Evolutionary conservation across 1,140 invertebrate genomes (phyloP).

Genomic region (Cotesia chilonis): DNA sequence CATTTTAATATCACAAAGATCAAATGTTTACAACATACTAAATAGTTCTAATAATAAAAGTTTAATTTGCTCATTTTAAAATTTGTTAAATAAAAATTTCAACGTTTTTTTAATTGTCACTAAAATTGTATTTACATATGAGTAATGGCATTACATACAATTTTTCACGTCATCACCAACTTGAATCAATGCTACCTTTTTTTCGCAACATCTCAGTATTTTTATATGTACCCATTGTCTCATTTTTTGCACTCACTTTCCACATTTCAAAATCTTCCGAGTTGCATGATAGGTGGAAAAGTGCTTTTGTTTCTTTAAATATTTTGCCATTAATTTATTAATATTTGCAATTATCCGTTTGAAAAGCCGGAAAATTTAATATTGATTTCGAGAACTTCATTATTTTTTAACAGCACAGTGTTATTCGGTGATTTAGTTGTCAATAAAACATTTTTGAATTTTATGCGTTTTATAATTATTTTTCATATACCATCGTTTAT

Average conservation of each 20-base stretch:
- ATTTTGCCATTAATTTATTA: conserved; percentile 4
- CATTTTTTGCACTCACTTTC: conserved; percentile 24
- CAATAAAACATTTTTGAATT: conserved; percentile 16
- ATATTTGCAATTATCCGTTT: background rate
- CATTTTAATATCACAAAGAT: too few species aligned
- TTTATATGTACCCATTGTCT: background rate
- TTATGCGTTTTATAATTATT: background rate
- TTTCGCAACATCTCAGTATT: background rate
- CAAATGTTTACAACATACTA: too few species aligned
- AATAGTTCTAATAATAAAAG: background rate
- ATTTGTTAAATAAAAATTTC: background rate
- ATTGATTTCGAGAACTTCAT: conserved; percentile 26
- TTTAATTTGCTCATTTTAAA: background rate
- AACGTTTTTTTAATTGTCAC: background rate
- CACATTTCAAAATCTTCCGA: conserved; percentile 26
- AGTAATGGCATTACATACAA: conserved; percentile 25
- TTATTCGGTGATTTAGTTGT: conserved; percentile 28
- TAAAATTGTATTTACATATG: background rate
- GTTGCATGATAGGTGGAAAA: conserved; percentile 27
- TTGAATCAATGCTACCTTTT: conserved; percentile 15
- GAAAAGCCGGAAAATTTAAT: conserved; percentile 19
- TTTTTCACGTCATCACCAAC: conserved; percentile 7
- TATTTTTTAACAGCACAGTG: conserved; percentile 22
- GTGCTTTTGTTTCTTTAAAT: conserved; percentile 16
- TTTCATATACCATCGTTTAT: background rate